A percentile compares a stretch with the other conserved stretches of the same genome.
Evolutionary conservation across 2,113 vertebrate species (phyloP).

Genomic region (Dicerorhinus sumatrensis): DNA sequence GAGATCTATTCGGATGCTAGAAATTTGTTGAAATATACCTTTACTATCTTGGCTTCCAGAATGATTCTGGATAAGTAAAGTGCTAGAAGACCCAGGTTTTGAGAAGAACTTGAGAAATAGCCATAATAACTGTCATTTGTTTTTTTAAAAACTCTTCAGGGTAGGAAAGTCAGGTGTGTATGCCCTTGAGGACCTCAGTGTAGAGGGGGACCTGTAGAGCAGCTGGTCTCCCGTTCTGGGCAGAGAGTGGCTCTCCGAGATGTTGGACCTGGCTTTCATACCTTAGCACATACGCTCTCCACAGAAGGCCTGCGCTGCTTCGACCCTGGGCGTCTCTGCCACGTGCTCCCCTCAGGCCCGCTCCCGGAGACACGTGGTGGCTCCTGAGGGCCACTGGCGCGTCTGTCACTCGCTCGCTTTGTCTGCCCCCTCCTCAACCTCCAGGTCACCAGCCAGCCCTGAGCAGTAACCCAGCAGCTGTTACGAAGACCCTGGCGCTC

Average conservation of each 20-base stretch:
- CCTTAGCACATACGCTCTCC: neutral
- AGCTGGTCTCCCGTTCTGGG: neutral
- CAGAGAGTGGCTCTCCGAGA: neutral
- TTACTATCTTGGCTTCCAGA: neutral
- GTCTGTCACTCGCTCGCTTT: neutral
- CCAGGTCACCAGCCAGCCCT: neutral
- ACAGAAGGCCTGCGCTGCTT: neutral
- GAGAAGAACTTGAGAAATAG: neutral
- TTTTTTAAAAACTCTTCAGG: neutral
- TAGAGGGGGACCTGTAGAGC: neutral
- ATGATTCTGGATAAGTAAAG: neutral
- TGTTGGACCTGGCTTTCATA: neutral
- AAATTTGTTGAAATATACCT: neutral
- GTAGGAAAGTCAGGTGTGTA: neutral
- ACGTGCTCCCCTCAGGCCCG: neutral
- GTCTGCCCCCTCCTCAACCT: neutral
- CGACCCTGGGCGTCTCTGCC: neutral
- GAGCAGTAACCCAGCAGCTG: neutral
- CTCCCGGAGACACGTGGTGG: fast-evolving
- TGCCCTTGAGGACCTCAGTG: neutral
- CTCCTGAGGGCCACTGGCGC: neutral
- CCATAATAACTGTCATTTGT: neutral
- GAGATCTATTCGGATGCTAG: neutral
- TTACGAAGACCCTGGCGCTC: neutral
- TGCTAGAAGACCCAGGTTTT: neutral